Evolutionary conservation across 2,888 invertebrate genomes (phyloP), one percentile per base, ranked within the genome.

Genomic region (Pollenia amentaria): DNA sequence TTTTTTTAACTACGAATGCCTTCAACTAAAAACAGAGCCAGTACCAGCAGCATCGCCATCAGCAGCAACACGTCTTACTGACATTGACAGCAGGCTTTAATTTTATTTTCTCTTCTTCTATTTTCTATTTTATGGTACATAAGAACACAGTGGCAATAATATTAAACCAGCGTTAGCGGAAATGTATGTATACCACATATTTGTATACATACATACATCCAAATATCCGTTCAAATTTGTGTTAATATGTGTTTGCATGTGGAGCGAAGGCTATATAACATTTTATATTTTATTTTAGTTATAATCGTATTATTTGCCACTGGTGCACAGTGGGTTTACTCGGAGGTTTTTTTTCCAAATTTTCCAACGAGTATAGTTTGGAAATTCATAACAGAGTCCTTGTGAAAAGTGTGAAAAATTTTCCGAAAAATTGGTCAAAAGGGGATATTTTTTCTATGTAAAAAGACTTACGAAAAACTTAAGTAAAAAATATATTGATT

Each of bases 51-150:
- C 62, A 44, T 57, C 51, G 69, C 6, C 44, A 60, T 70, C 40
- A 53, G 51, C 11, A 51, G 72, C 72, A 67, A 53, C 65, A 81
- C 62, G 62, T 78, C 76, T 78, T 69, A 85, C 73, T 85, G 78
- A 73, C 77, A 85, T 69, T 82, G 81, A 81, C 73, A 73, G 67
- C 67, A 62, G 65, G 73, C 67, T 77, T 85, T 70, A 53, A 46
- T 38, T 16, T 16, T 53, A 12, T 46, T 77, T 40, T 69, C 18
- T 1, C 44, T 42, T 53, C 46, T 65, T 16, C 18, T 55, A 70
- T 51, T 64, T 64, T 79, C 48, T 69, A 29, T 73, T 46, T 82
- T 67, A 42, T 51, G 16, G 7, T 42, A 60, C 44, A 72, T 55
- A 57, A 53, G 70, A 55, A 80, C 70, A 72, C 53, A 46, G 70